phyloP scores from a whole-genome alignment of 2,113 vertebrate genomes.

The Oncorhynchus masou region DNA sequence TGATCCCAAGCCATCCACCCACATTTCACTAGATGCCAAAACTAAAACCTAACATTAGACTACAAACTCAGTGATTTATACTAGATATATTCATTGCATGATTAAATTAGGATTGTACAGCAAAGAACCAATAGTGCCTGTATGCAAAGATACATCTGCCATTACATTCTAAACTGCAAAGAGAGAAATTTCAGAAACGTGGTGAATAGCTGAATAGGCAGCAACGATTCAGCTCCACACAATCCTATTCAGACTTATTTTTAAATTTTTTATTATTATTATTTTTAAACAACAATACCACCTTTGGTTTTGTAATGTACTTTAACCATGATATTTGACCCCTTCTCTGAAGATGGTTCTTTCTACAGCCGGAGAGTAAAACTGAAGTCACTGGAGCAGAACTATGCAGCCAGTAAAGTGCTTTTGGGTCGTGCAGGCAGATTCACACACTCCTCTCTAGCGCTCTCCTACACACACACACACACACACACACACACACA shows the following conservation, averaged over 20 bases:
- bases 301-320: conserved; percentile 43
- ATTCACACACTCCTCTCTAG: conserved; percentile 11
- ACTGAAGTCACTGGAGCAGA: conserved; percentile 54
- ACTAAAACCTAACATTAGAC: background rate
- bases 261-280: background rate
- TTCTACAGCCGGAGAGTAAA: conserved; percentile 33
- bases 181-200: too few relatives aligned
- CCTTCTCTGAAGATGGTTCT: conserved; percentile 18
- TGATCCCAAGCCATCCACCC: background rate
- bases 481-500: conserved; percentile 22
- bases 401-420: conserved; percentile 50
- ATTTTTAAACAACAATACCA: conserved; percentile 4
- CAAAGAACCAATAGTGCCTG: too few relatives aligned
- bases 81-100: too few relatives aligned
- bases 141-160: too few relatives aligned
- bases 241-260: background rate
- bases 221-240: background rate
- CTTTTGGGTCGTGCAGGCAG: conserved; percentile 58
- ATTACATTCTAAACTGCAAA: too few relatives aligned
- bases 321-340: conserved; percentile 43
- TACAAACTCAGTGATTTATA: background rate
- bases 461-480: conserved; percentile 13
- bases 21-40: background rate
- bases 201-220: background rate
- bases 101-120: too few relatives aligned